Base-by-base conservation (phyloP, 2,113 vertebrate species). In the Etia nguti region DNA sequence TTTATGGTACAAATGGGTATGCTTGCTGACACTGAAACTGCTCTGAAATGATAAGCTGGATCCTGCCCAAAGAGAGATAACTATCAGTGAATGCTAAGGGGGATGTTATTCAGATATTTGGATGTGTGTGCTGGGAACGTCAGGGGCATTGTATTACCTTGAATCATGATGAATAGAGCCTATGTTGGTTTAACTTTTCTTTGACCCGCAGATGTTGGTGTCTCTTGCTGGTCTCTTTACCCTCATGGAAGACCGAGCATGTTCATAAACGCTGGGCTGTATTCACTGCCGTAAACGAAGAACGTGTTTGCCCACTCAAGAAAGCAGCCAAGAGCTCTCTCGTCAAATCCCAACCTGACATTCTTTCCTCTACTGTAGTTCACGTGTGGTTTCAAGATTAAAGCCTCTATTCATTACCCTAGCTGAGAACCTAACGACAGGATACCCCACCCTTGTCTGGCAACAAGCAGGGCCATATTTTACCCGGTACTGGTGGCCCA, bases 321-420 rank as follows among this genome's bases (percentile, higher is more conserved):
- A 41, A 12, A 82, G 79, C 88, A 65, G 82, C 85, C 68, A 79
- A 59, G 73, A 86, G 83, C 90, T 91, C 81, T 54, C 87, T 82
- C 83, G 36, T 89, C 73, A 29, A 29, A 48, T 73, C 83, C 88
- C 12, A 43, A 85, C 90, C 91, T 85, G 82, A 94, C 92, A 94
- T 93, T 95, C 93, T 93, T 95, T 92, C 92, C 90, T 83, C 36
- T 48, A 16, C 91, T 90, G 86, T 83, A 90, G 88, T 91, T 95
- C 90, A 93, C 57, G 79, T 93, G 95, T 41, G 86, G 89, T 89
- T 93, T 91, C 22, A 43, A 94, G 93, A 93, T 94, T 93, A 96
- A 96, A 94, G 93, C 93, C 80, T 93, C 90, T 92, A 96, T 96
- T 96, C 95, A 96, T 95, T 91, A 94, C 88, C 82, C 80, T 68